These are phyloP conservation scores for Carposina sasakii DNA, from an alignment of 1,140 invertebrate species.

Conservation along the genomic window DNA sequence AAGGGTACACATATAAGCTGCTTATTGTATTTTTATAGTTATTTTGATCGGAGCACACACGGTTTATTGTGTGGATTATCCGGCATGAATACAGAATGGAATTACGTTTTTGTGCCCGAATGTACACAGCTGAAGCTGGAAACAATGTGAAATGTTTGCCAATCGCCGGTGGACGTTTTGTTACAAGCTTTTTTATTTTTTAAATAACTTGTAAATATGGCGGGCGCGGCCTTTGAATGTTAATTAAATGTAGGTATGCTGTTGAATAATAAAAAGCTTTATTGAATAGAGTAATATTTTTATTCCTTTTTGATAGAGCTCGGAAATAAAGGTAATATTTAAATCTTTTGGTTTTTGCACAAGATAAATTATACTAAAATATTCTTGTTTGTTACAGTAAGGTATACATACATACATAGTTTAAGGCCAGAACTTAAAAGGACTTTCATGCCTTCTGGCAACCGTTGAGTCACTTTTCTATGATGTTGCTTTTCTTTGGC, in stretches of 20 bases:
- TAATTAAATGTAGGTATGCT: background rate
- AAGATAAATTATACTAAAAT: too few species aligned
- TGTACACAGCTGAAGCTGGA: slow-evolving; percentile 60
- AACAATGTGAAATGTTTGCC: slow-evolving; percentile 51
- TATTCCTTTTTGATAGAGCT: too few species aligned
- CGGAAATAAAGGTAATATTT: too few species aligned
- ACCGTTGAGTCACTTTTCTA: too few species aligned
- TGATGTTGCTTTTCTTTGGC: too few species aligned
- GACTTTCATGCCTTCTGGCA: too few species aligned
- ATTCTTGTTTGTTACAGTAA: too few species aligned
- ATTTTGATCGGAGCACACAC: slow-evolving; percentile 64
- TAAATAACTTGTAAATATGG: slow-evolving; percentile 52
- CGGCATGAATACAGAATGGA: slow-evolving; percentile 62
- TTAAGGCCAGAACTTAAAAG: too few species aligned
- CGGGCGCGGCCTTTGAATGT: slow-evolving; percentile 7
- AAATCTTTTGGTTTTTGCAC: too few species aligned
- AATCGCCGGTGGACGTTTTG: slow-evolving; percentile 45
- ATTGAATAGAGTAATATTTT: too few species aligned
- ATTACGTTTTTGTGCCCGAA: slow-evolving; percentile 46
- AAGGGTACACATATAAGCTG: slow-evolving; percentile 60
- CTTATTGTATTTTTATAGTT: slow-evolving; percentile 71
- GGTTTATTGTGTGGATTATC: slow-evolving; percentile 65
- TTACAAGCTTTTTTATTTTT: slow-evolving; percentile 37
- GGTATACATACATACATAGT: too few species aligned
- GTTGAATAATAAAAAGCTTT: too few species aligned